Conservation (phyloP, 2,797 vertebrate genomes). For the Cercopithecus neglectus region DNA sequence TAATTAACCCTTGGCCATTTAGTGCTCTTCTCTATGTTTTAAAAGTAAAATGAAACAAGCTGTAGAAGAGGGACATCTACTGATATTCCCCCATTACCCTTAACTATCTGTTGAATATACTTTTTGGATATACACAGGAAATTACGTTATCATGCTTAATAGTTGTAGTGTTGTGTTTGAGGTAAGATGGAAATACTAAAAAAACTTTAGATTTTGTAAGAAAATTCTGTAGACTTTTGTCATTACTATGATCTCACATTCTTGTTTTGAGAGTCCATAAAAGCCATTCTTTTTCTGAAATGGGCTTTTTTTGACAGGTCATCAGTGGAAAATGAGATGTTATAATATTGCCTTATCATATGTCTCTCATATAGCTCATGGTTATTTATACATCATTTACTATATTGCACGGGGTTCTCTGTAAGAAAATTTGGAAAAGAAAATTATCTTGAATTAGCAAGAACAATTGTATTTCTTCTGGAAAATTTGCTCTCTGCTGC, state of each 20-base stretch:
- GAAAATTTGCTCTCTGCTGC: neutral
- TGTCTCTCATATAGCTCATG: neutral
- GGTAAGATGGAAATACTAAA: neutral
- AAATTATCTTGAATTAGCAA: neutral
- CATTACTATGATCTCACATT: neutral
- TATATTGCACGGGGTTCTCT: neutral
- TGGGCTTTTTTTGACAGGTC: neutral
- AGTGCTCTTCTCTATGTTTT: neutral
- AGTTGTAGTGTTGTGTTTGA: neutral
- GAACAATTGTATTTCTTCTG: neutral
- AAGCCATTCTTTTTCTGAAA: neutral
- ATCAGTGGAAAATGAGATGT: neutral
- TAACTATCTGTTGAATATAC: neutral
- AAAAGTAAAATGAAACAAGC: neutral
- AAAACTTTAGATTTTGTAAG: neutral
- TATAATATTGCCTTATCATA: neutral
- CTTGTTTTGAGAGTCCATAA: neutral
- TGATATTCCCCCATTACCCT: neutral
- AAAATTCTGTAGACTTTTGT: neutral
- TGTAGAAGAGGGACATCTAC: neutral
- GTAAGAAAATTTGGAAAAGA: neutral
- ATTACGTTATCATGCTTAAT: neutral
- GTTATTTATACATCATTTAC: neutral
- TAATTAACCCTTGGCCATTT: neutral
- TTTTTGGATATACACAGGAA: neutral